Percentiles rank a stretch among this genome's conserved stretches.
These are phyloP conservation scores for Synergus japonicus DNA, from an alignment of 2,888 invertebrate species.

Conservation along the genomic window DNA sequence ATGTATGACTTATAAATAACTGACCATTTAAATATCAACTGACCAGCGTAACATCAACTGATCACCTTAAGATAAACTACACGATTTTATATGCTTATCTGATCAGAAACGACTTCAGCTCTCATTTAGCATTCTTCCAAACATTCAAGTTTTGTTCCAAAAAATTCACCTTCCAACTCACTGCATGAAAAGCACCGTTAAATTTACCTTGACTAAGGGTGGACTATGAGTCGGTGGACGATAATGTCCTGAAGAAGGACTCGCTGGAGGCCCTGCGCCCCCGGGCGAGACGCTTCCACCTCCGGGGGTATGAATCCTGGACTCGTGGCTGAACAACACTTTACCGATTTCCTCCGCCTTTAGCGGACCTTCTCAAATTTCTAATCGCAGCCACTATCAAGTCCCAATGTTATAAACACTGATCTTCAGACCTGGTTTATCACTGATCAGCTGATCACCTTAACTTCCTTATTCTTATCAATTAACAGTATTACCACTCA, in stretches of 20 bases:
- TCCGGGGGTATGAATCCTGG: slow-evolving; percentile 77
- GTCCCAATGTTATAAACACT: slow-evolving; percentile 4
- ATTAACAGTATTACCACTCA: background rate
- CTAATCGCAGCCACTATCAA: background rate
- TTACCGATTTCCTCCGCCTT: slow-evolving; percentile 71
- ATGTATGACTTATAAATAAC: no score
- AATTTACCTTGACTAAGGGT: slow-evolving; percentile 72
- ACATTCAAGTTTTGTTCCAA: no score
- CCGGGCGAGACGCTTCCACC: slow-evolving; percentile 74
- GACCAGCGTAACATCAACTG: no score
- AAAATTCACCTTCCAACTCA: no score
- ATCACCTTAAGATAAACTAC: no score
- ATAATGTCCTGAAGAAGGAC: slow-evolving; percentile 72
- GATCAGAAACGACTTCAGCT: no score
- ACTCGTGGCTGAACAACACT: slow-evolving; percentile 76
- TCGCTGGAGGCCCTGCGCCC: slow-evolving; percentile 75
- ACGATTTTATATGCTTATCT: no score
- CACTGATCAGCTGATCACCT: background rate
- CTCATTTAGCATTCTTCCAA: no score
- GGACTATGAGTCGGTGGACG: slow-evolving; percentile 72
- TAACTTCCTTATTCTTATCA: background rate
- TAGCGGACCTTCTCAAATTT: slow-evolving; percentile 63
- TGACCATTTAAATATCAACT: no score
- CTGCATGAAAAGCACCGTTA: background rate
- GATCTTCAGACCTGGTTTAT: background rate